phyloP scores from a whole-genome alignment of 2,888 invertebrate genomes.

The Andrena bicolor region DNA sequence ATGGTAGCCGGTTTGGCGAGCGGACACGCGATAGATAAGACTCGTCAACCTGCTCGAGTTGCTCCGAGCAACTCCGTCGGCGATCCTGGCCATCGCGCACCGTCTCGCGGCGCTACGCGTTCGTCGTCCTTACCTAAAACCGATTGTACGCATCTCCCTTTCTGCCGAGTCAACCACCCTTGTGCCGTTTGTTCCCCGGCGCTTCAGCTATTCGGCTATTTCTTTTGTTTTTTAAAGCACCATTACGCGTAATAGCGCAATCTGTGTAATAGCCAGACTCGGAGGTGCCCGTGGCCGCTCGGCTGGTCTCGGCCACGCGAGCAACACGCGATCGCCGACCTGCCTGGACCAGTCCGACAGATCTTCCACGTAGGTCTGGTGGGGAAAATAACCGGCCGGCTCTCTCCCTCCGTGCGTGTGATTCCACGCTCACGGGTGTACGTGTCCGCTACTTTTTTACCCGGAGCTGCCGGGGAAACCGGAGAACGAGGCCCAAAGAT shows the following conservation, averaged over 20 bases:
- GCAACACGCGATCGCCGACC: conserved; percentile 83
- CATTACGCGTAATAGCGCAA: conserved; percentile 82
- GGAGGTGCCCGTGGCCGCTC: conserved; percentile 77
- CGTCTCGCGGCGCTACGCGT: conserved; percentile 13
- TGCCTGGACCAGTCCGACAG: conserved; percentile 67
- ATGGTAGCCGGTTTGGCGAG: background rate
- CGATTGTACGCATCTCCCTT: conserved; percentile 3
- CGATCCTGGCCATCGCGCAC: conserved; percentile 8
- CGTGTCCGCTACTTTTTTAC: conserved; percentile 67
- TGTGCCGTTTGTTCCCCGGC: conserved; percentile 17
- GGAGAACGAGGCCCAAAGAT: conserved; percentile 37
- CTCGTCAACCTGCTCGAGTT: conserved; percentile 6
- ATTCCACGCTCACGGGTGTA: conserved; percentile 57
- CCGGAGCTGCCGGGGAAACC: conserved; percentile 44
- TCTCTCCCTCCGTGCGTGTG: conserved; percentile 57
- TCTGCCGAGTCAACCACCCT: background rate
- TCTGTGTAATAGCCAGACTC: conserved; percentile 81
- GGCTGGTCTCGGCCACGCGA: conserved; percentile 83
- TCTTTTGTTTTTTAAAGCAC: conserved; percentile 69
- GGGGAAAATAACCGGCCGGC: conserved; percentile 58
- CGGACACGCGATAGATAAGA: conserved; percentile 29
- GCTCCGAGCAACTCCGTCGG: background rate
- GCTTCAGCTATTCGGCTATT: conserved; percentile 51
- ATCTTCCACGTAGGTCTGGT: conserved; percentile 59
- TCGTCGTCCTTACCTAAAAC: background rate